Base-by-base conservation (phyloP, 2,797 vertebrate genomes). In the Micromesistius poutassou region DNA sequence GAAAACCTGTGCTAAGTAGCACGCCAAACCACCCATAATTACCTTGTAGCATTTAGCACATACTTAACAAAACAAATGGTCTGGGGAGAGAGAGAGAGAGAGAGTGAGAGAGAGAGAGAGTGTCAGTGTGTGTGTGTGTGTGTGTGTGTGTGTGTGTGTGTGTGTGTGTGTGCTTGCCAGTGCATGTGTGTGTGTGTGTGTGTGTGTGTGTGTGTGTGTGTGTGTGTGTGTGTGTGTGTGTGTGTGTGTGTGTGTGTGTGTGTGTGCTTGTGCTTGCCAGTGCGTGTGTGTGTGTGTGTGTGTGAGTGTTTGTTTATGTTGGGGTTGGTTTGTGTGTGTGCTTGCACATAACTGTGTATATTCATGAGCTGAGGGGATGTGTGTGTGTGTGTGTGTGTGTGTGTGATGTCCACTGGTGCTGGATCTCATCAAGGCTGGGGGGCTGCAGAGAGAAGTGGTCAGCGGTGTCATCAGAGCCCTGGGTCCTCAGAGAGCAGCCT, bases 51-150 rank as follows among this genome's bases (percentile, higher is more conserved):
- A 90, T 96, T 97, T 94, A 93, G 89, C 95, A 94, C 88, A 86
- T 94, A 94, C 94, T 96, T 95, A 95, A 94, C 93, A 95, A 95
- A 96, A 96, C 96, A 98, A 96, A 97, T 96, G 96, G 95, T 83
- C 88, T 82, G 70, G 78, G 82, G 77, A 84, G 88, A 70, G 70
- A 40, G 75, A 6, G 28, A 35, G 75, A 30, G 72, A 30, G 76
- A 62, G 16, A 74, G 66, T 74, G 80, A 81, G 80, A 78, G 80
- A 82, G 74, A 73, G 78, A 75, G 83, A 78, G 81, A 73, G 77
- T 9, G 55, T n/a, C 22, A 8, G 55, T 9, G 22, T n/a, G 55
- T 62, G 55, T n/a, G 50, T 62, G 50, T 35, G 33, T 35, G 33
- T 35, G 33, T 35, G 33, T 35, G 81, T 74, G 77, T n/a, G 55